These are phyloP conservation scores for Megastigmus dorsalis DNA, from an alignment of 2,888 invertebrate species.

Conservation along the genomic window DNA sequence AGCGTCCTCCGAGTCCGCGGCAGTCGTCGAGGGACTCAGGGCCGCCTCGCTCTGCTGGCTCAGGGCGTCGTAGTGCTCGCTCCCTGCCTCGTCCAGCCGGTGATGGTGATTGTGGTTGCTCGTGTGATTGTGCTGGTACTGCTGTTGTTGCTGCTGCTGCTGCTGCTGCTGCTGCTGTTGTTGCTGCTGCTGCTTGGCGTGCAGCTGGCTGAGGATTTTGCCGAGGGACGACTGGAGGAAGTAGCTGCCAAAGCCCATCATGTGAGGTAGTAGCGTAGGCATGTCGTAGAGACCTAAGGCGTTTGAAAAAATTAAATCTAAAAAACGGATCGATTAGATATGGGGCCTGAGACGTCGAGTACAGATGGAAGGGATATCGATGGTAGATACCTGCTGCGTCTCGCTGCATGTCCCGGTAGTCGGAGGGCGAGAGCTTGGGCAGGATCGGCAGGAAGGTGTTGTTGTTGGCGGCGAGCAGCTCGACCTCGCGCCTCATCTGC, in stretches of 20 bases:
- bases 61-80: slow-evolving; percentile 65
- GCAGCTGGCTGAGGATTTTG: slow-evolving; percentile 81
- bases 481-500: slow-evolving; percentile 73
- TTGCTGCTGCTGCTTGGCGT: slow-evolving; percentile 67
- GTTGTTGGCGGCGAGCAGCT: slow-evolving; percentile 75
- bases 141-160: background rate
- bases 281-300: slow-evolving; percentile 65
- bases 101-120: slow-evolving; percentile 76
- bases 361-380: no score
- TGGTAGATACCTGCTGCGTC: slow-evolving; percentile 67
- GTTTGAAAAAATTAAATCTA: background rate
- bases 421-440: slow-evolving; percentile 77
- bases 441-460: slow-evolving; percentile 84
- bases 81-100: slow-evolving; percentile 56
- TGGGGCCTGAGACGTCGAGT: no score
- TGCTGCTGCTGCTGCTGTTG: slow-evolving; percentile 10
- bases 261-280: slow-evolving; percentile 69
- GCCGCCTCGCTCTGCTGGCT: slow-evolving; percentile 65
- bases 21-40: slow-evolving; percentile 70
- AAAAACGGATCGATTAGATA: no score
- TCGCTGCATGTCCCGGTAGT: slow-evolving; percentile 69
- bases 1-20: slow-evolving; percentile 78
- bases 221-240: slow-evolving; percentile 76
- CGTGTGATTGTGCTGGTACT: slow-evolving; percentile 54
- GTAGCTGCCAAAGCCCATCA: slow-evolving; percentile 69